Evolutionary conservation across 2,113 vertebrate genomes (phyloP), one percentile per base, ranked within the genome.

Genomic region (Etheostoma cragini): DNA sequence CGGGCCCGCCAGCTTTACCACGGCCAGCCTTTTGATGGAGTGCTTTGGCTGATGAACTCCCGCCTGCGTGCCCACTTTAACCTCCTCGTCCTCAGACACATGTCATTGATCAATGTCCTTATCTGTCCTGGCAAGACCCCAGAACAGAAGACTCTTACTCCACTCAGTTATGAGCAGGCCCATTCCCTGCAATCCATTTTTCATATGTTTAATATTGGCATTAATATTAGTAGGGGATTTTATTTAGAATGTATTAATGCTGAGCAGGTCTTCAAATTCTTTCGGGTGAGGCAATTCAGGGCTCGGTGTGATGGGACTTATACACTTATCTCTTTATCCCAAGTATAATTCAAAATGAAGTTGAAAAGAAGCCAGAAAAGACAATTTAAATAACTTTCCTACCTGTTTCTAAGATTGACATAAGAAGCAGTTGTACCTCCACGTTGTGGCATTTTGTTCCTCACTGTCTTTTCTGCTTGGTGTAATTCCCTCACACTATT

Each of bases 1-100:
- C 53, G 21, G 79, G 84, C 54, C 70, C 21, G 82, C 78, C 82
- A 74, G 81, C 71, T 78, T 86, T 75, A 78, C 86, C 49, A 19
- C 2, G 45, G 65, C 71, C 38, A 8, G 81, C 61, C 72, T 88
- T 93, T 88, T 93, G 90, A 91, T 88, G 80, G 82, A 88, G 80
- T 87, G 76, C 69, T 73, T 75, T 54, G 80, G 77, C 76, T 87
- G 78, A 86, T 87, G 83, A 88, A 86, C 83, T 84, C 76, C 83
- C 38, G 50, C 74, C 83, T 75, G 81, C 45, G 19, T 74, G 68
- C 80, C 81, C 86, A 76, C 81, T 88, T 87, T 89, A 73, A 87
- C 87, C 84, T 87, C 75, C 72, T 67, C 61, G 63, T 81, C 78
- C 74, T 80, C 73, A 46, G 84, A 84, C 88, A 76, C 81, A 79